These are phyloP conservation scores for Campylomormyrus numenius DNA, from an alignment of 2,113 vertebrate genomes.

Conservation along the genomic window DNA sequence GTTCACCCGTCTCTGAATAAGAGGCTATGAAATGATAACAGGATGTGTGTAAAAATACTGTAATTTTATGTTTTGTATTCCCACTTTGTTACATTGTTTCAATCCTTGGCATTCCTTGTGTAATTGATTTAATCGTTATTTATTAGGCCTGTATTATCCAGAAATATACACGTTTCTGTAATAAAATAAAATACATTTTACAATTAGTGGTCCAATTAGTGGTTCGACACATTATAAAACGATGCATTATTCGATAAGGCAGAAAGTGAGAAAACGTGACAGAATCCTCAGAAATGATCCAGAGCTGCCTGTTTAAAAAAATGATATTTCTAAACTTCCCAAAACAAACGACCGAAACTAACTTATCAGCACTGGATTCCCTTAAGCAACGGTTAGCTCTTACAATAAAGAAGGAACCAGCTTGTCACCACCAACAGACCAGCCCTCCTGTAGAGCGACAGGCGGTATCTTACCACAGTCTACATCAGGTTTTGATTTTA, in stretches of 20 bases:
- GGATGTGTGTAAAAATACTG: not conserved
- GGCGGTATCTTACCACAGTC: not conserved
- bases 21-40: not conserved
- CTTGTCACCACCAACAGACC: not conserved
- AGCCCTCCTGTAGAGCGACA: not conserved
- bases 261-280: not conserved
- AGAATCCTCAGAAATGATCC: not conserved
- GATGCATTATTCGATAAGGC: not conserved
- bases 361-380: not conserved
- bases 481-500: not conserved
- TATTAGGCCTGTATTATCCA: not conserved
- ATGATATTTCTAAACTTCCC: not conserved
- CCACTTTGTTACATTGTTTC: not conserved
- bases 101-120: not conserved
- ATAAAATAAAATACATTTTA: not conserved
- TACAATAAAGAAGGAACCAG: not conserved
- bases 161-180: not conserved
- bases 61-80: not conserved
- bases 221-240: not conserved
- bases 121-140: not conserved
- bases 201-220: not conserved
- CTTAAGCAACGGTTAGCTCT: not conserved
- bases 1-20: not conserved
- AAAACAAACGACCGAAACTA: not conserved
- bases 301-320: not conserved